Evolutionary conservation across 1,140 invertebrate genomes (phyloP), one percentile per base, ranked within the genome.

Genomic region (Drosophila orosa): DNA sequence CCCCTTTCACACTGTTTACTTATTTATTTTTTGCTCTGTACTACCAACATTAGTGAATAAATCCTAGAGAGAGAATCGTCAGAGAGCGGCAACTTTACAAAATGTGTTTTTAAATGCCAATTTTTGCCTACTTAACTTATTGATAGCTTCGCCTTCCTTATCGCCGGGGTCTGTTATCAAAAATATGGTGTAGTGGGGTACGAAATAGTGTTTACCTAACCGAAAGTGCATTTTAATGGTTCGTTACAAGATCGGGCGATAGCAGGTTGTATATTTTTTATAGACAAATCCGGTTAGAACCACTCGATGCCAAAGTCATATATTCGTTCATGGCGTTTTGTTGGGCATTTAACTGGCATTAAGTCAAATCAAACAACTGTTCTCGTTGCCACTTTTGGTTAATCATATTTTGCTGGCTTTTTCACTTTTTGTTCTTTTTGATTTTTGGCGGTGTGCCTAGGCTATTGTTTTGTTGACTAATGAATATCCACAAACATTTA

Each of bases 61-160:
- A 22, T 50, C 15, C 12, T 15, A 50, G n/a, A 62, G 40, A 39
- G 45, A 19, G 40, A 19, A 33, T 39, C 19, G 7, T 29, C 8
- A 29, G 13, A 42, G 37, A 19, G 58, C 15, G 58, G 37, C 35
- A 31, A 35, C 39, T 25, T 71, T 63, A 61, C 71, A 62, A 83
- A 83, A 75, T 83, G 65, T 72, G 66, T 73, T 75, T 76, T 71
- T 61, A 84, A 67, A 59, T 55, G 60, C 52, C 45, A 54, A 68
- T 78, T 71, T 68, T 44, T 48, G 40, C 52, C 33, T 78, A 78
- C 58, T 69, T 68, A 63, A 54, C 63, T 81, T 86, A 75, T 83
- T 76, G 72, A 83, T 77, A 48, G 52, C 44, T 45, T 63, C 27
- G 75, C 75, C 81, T 50, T 42, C 15, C 39, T 56, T 57, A 71